These are phyloP conservation scores for Daktulosphaira vitifoliae DNA, from an alignment of 1,140 invertebrate species.

Conservation along the genomic window DNA sequence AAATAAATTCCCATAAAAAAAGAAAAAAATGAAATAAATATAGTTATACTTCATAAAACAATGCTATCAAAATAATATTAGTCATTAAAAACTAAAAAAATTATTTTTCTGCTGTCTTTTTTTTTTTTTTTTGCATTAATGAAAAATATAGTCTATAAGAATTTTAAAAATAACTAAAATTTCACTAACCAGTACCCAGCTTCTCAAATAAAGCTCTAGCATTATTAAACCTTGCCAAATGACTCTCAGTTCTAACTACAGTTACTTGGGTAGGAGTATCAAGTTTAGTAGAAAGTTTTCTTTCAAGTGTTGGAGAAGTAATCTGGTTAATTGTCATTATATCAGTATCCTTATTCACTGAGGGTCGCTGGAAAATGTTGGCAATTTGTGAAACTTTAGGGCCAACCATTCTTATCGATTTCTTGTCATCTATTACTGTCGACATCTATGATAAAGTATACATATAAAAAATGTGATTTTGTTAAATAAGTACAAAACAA, in stretches of 20 bases:
- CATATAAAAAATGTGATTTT: background rate
- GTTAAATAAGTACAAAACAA: background rate
- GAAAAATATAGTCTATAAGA: no score
- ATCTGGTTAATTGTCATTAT: constrained; percentile 18
- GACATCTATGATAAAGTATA: constrained; percentile 8
- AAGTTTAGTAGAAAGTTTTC: constrained; percentile 20
- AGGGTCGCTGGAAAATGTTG: constrained; percentile 64
- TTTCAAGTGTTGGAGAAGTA: constrained; percentile 14
- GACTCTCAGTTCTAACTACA: constrained; percentile 77
- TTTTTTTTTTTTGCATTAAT: no score
- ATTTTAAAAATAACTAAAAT: no score
- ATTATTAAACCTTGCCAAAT: constrained; percentile 82
- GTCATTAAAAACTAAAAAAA: no score
- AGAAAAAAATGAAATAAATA: no score
- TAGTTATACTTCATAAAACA: no score
- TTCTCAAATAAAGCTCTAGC: constrained; percentile 88
- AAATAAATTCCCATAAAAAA: no score
- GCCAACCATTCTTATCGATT: constrained; percentile 48
- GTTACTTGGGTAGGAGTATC: constrained; percentile 53
- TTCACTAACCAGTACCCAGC: constrained; percentile 49
- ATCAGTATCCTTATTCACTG: constrained; percentile 34
- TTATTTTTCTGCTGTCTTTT: no score
- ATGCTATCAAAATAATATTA: no score
- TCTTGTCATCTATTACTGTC: constrained; percentile 18
- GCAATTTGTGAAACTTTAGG: constrained; percentile 84